Evolutionary conservation across 2,797 vertebrate genomes (phyloP), one percentile per base, ranked within the genome.

Genomic region (Mallotus villosus): DNA sequence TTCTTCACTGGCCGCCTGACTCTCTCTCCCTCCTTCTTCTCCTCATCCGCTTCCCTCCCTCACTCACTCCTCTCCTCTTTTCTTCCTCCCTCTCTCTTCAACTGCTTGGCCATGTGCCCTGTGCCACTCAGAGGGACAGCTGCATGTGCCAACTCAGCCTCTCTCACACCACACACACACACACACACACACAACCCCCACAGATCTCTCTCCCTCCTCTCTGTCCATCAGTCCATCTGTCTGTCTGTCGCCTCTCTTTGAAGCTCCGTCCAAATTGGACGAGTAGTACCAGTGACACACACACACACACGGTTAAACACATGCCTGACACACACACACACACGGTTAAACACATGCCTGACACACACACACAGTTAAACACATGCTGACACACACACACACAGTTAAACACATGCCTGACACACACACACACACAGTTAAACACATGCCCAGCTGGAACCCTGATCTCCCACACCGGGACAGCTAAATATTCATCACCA

Each of bases 241-340:
- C 81, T 68, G 82, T 88, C 86, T 80, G 80, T 84, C 81, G 77
- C 57, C 73, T 74, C 80, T 84, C 89, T 91, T 92, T 91, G 85
- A 90, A 87, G 88, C 85, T 81, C 63, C 34, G 76, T 73, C 82
- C 82, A 90, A 83, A 80, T 82, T 88, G 88, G 87, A 86, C 69
- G 81, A 77, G 24, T 64, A 77, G 24, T 64, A 61, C 82, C 73
- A 76, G 4, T 46, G 63, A 17, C 41, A 27, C 27, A 22, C 51
- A 17, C 41, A 64, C 19, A 46, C 51, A 70, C 68, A 66, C 63
- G 71, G 75, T 72, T 70, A 66, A 72, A 60, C 58, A 19, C 58
- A 51, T 58, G 24, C 7, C 68, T 49, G 29, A 37, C n/a, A 58
- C 67, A 37, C 67, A 41, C 53, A 37, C 55, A 68, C 11, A 67